Percentiles rank a stretch among this genome's conserved stretches.
phyloP scores from a whole-genome alignment of 2,888 invertebrate genomes.

The Odontocolon sp. region DNA sequence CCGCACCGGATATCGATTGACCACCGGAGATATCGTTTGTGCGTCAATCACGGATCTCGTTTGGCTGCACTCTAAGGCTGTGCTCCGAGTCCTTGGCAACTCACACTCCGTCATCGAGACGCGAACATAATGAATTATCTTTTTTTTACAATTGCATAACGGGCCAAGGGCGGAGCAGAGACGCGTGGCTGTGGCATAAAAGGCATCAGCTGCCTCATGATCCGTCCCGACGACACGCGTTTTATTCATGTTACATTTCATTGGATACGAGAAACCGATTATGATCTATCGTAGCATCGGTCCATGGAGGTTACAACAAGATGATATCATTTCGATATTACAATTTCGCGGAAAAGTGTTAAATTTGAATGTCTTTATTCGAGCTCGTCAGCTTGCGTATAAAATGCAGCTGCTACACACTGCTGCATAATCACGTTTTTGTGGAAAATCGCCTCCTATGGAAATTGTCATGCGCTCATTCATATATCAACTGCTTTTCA shows the following conservation, averaged over 20 bases:
- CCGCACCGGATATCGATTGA: constrained; percentile 68
- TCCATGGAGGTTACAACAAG: too few relatives aligned
- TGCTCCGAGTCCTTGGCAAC: too few relatives aligned
- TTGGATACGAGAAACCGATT: neutral
- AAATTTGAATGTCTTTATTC: too few relatives aligned
- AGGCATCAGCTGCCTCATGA: constrained; percentile 50
- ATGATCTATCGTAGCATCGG: neutral
- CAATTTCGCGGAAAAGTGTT: neutral
- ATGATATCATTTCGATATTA: too few relatives aligned
- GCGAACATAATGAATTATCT: constrained; percentile 30
- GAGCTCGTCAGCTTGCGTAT: too few relatives aligned
- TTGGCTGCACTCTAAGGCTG: constrained; percentile 48
- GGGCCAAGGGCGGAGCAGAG: constrained; percentile 34
- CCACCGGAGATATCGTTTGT: constrained; percentile 67
- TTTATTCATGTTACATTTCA: constrained; percentile 23
- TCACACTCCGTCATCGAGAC: constrained; percentile 3
- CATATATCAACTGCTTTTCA: neutral
- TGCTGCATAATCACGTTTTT: neutral
- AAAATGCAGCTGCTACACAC: neutral
- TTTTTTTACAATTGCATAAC: constrained; percentile 52
- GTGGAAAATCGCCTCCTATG: constrained; percentile 25
- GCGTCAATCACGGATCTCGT: constrained; percentile 66
- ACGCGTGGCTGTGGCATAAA: constrained; percentile 52
- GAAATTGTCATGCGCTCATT: neutral
- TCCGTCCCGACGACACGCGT: constrained; percentile 50